These are phyloP conservation scores for Hippocampus comes DNA, from an alignment of 2,113 vertebrate genomes.

Conservation along the genomic window DNA sequence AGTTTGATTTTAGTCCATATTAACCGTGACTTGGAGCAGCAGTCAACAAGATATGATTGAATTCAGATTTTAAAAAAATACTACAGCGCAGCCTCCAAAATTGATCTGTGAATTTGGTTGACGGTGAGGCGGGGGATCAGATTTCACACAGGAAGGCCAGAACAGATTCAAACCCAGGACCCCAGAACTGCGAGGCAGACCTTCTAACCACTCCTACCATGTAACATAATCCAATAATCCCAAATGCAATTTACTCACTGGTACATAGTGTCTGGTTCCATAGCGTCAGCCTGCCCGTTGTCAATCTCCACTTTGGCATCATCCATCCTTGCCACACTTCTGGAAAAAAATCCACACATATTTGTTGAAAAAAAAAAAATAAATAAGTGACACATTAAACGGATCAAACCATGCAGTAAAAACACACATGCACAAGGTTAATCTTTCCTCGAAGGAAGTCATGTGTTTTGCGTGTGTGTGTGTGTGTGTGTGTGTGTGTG, in stretches of 20 bases:
- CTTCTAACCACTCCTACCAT: neutral
- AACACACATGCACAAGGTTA: conserved; percentile 19
- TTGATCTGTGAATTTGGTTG: too few relatives aligned
- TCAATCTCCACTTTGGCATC: conserved; percentile 80
- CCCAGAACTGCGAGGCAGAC: neutral
- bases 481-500: too few relatives aligned
- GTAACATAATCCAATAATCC: neutral
- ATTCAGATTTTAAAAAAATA: too few relatives aligned
- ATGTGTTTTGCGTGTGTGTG: neutral
- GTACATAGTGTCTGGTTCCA: conserved; percentile 66
- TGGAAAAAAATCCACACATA: conserved; percentile 9
- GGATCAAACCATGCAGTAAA: neutral
- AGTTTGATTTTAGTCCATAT: neutral
- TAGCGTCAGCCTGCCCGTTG: conserved; percentile 73
- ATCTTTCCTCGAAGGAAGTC: neutral
- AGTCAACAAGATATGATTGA: too few relatives aligned
- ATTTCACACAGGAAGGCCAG: too few relatives aligned
- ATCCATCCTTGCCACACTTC: conserved; percentile 62
- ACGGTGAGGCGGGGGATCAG: too few relatives aligned
- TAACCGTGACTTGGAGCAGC: too few relatives aligned
- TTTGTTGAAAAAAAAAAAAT: neutral
- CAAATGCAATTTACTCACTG: conserved; percentile 67
- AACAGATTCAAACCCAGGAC: neutral
- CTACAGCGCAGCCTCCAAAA: too few relatives aligned
- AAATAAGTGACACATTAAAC: neutral